Evolutionary conservation across 1,140 invertebrate species (phyloP).

Genomic region (Cyclina sinensis): DNA sequence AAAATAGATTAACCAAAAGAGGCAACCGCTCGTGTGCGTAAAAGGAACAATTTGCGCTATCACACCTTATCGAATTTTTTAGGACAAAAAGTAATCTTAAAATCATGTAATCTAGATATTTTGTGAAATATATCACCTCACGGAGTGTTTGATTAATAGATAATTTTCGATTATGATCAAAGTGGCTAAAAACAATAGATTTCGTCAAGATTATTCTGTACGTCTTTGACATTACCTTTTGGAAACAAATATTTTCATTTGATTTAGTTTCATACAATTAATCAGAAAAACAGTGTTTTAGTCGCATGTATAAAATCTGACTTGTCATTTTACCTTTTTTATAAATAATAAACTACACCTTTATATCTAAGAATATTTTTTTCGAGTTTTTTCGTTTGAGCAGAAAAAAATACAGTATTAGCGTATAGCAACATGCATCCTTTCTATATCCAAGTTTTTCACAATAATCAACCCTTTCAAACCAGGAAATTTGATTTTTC

Average conservation of each 20-base stretch:
- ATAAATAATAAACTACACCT: no score
- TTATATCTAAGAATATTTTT: no score
- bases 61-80: constrained; percentile 57
- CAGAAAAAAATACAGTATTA: no score
- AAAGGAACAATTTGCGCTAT: constrained; percentile 54
- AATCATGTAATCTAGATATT: constrained; percentile 63
- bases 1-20: constrained; percentile 42
- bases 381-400: no score
- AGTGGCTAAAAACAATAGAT: background rate
- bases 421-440: no score
- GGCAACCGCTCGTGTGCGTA: constrained; percentile 37
- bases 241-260: background rate
- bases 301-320: no score
- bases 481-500: no score
- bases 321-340: no score
- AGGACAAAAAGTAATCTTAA: constrained; percentile 48
- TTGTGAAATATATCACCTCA: constrained; percentile 67
- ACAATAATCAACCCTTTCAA: no score
- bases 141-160: constrained; percentile 14
- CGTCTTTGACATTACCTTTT: background rate
- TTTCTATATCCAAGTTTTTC: no score
- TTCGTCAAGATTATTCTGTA: constrained; percentile 11
- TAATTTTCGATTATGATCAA: constrained; percentile 47
- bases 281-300: no score
- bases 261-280: no score